Base-by-base conservation (phyloP, 2,888 invertebrate species). In the Andrena fulva region DNA sequence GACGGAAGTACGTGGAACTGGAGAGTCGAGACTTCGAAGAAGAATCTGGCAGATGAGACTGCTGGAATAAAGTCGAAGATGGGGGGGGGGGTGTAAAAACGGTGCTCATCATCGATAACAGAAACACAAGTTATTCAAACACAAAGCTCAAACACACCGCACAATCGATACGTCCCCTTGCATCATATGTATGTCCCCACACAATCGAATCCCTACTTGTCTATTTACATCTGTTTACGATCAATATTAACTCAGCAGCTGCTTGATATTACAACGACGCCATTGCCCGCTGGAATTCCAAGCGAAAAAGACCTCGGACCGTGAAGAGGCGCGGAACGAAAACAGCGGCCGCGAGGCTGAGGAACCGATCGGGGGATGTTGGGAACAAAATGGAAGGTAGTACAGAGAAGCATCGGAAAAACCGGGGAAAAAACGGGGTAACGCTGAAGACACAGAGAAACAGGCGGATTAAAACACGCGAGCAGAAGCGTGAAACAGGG, bases 191-290 rank as follows among this genome's bases (percentile, higher is more conserved):
- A 3, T 16, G 42, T 5, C 12, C 42, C 42, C 42, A 16, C 42
- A 42, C 42, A 42, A 42, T 42, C 42, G 42, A 56, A 56, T 56
- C 24, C 56, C 56, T 24, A 10, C 20, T 56, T 27, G 56, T 20
- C 24, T 24, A 12, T 56, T 56, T 56, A 56, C 56, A 56, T 56
- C 24, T 27, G 56, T 56, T 56, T 56, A 56, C 56, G 24, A 56
- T 56, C 56, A 56, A 56, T 56, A 56, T 56, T 56, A 56, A 56
- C 56, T 4, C 56, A 56, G 24, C 56, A 56, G 20, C 56, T 56
- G 56, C 56, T 42, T 42, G 42, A 56, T 56, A 27, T 56, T 56
- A 56, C 56, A 56, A 24, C 56, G 24, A 2, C 24, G 56, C 10
- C 24, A 42, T 42, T 42, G 42, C 42, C 42, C 42, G 16, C 16